Conservation (phyloP, 1,140 invertebrate genomes). For the Caenorhabditis brenneri region DNA sequence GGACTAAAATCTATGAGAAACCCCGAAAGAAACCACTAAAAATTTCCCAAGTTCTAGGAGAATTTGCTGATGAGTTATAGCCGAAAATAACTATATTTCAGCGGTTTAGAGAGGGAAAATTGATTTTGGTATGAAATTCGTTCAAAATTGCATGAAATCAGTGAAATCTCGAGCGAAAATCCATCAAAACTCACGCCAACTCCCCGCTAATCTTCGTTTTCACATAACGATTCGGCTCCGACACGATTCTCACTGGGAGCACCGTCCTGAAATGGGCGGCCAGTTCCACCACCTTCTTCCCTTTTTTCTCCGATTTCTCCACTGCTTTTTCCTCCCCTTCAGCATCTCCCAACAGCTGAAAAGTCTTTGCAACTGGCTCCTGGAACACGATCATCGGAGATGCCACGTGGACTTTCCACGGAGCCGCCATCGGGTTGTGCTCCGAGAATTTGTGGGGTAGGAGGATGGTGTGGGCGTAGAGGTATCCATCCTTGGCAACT, state of each 20-base stretch:
- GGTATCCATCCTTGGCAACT: constrained; percentile 49
- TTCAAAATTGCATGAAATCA: too few relatives aligned
- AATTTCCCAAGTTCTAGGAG: too few relatives aligned
- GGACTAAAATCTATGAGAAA: too few relatives aligned
- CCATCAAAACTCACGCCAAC: not conserved
- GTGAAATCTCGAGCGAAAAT: too few relatives aligned
- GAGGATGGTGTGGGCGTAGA: constrained; percentile 47
- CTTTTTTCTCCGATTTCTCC: too few relatives aligned
- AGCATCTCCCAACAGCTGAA: constrained; percentile 56
- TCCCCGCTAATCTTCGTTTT: constrained; percentile 15
- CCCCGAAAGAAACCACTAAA: too few relatives aligned
- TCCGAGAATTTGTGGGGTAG: constrained; percentile 41
- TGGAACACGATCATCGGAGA: constrained; percentile 52
- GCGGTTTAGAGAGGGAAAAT: too few relatives aligned
- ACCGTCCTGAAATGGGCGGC: constrained; percentile 26
- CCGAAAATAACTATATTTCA: too few relatives aligned
- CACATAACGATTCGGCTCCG: constrained; percentile 13
- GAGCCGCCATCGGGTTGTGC: constrained; percentile 49
- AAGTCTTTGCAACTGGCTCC: constrained; percentile 56
- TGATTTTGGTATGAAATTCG: too few relatives aligned
- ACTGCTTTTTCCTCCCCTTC: constrained; percentile 30
- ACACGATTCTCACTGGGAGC: constrained; percentile 50
- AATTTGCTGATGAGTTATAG: too few relatives aligned
- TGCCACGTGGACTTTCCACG: constrained; percentile 52
- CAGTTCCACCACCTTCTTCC: constrained; percentile 3